Percentiles rank a stretch among this genome's conserved stretches.
These are phyloP conservation scores for Platichthys flesus DNA, from an alignment of 2,113 vertebrate genomes.

Conservation along the genomic window DNA sequence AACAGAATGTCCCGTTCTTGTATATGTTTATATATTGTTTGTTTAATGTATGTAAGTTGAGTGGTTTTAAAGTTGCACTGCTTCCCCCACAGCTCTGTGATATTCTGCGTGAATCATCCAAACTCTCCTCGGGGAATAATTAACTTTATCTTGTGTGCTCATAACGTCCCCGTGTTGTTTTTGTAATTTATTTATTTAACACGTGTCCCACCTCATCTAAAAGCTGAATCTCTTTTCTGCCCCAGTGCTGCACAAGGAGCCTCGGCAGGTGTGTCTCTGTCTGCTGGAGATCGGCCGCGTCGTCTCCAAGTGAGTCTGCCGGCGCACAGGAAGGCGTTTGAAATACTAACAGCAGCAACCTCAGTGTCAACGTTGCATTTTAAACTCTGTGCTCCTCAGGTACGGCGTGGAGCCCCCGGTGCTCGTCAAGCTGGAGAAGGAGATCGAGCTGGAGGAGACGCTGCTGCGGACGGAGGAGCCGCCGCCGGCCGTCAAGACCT, in stretches of 20 bases:
- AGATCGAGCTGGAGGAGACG: slow-evolving; percentile 97
- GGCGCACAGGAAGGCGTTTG: too few relatives aligned
- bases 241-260: slow-evolving; percentile 95
- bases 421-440: slow-evolving; percentile 96
- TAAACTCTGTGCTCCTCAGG: slow-evolving; percentile 69
- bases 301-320: slow-evolving; percentile 86
- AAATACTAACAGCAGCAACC: not conserved
- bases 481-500: slow-evolving; percentile 84
- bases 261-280: slow-evolving; percentile 96
- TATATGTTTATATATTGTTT: too few relatives aligned
- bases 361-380: too few relatives aligned
- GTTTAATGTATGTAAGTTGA: not conserved
- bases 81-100: not conserved
- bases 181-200: not conserved
- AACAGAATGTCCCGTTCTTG: too few relatives aligned
- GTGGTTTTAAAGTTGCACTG: not conserved
- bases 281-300: slow-evolving; percentile 95
- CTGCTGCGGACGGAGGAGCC: slow-evolving; percentile 86
- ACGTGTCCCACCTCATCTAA: not conserved
- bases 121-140: not conserved
- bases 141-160: not conserved
- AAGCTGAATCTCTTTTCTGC: slow-evolving; percentile 17
- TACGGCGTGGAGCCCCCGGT: slow-evolving; percentile 96
- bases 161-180: too few relatives aligned
- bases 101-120: slow-evolving; percentile 33